These are phyloP conservation scores for Lutjanus erythropterus DNA, from an alignment of 2,113 vertebrate species.

Conservation along the genomic window DNA sequence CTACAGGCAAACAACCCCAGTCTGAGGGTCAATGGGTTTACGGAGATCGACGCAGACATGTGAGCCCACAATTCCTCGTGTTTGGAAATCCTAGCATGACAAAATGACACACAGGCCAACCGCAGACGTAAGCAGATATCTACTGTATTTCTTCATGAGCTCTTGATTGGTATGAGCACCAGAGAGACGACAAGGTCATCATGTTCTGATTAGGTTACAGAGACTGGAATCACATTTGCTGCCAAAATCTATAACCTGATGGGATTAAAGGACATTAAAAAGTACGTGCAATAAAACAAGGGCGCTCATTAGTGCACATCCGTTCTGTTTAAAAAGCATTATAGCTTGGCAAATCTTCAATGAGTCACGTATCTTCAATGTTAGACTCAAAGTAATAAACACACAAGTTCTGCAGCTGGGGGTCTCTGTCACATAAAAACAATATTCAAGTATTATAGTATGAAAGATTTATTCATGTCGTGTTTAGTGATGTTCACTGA, in stretches of 20 bases:
- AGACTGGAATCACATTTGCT: neutral
- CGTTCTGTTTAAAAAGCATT: too few relatives aligned
- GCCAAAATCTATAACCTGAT: neutral
- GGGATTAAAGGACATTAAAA: neutral
- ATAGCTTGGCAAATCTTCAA: too few relatives aligned
- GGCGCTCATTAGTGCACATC: too few relatives aligned
- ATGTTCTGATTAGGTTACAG: neutral
- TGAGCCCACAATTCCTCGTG: neutral
- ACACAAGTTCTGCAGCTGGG: too few relatives aligned
- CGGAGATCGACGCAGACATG: constrained; percentile 9
- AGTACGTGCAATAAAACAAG: neutral
- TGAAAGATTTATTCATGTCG: too few relatives aligned
- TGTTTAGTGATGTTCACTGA: too few relatives aligned
- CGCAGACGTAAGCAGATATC: neutral
- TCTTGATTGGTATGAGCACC: neutral
- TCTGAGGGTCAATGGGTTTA: constrained; percentile 1
- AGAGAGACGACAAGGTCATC: neutral
- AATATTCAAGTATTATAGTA: too few relatives aligned
- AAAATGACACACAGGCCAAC: neutral
- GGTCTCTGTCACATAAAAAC: too few relatives aligned
- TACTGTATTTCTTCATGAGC: neutral
- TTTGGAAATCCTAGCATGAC: constrained; percentile 5
- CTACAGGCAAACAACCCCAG: neutral
- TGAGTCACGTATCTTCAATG: too few relatives aligned
- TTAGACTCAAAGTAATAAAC: too few relatives aligned